Base-by-base conservation (phyloP, 2,888 invertebrate species). In the Cataglyphis altisquamis region DNA sequence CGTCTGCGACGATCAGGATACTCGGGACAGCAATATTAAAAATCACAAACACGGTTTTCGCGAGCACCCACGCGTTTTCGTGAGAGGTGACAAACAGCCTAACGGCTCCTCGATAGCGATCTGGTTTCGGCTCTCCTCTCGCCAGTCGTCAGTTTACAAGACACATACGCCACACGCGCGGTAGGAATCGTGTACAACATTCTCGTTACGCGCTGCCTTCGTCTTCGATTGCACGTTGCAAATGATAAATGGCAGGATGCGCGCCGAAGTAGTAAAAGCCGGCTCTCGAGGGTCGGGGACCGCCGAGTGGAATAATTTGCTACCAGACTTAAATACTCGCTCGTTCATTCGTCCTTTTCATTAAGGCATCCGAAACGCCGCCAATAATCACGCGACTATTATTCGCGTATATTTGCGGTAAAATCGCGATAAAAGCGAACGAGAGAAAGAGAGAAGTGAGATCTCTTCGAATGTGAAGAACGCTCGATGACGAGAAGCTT, bases 281-380 rank as follows among this genome's bases (percentile, higher is more conserved):
- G 66, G 67, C 67, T 70, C 39, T 52, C 45, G 52, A 21, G 6
- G 70, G 15, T 9, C 41, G 62, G 67, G 36, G 41, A 39, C 25
- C 41, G 41, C 29, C 63, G 70, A 39, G 64, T 82, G 60, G 77
- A 83, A 89, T 89, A 89, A 89, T 89, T 89, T 89, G 83, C 89
- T 88, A 87, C 85, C 85, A 55, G 84, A 77, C 83, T 66, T 45
- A 21, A 29, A 29, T 32, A 32, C 1, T 63, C 64, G 80, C 84
- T 89, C 83, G 84, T 82, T 15, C 52, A 77, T 82, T 84, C 86
- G 87, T 89, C 88, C 86, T 89, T 89, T 85, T 89, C 89, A 88
- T 89, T 87, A 87, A 86, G 87, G 84, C 84, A 74, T 84, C 89
- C 90, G 90, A 90, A 90, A 90, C 87, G 85, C 87, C 89, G 90